Evolutionary conservation across 2,797 vertebrate species (phyloP), one percentile per base, ranked within the genome.

Genomic region (Ctenopoma kingsleyae): DNA sequence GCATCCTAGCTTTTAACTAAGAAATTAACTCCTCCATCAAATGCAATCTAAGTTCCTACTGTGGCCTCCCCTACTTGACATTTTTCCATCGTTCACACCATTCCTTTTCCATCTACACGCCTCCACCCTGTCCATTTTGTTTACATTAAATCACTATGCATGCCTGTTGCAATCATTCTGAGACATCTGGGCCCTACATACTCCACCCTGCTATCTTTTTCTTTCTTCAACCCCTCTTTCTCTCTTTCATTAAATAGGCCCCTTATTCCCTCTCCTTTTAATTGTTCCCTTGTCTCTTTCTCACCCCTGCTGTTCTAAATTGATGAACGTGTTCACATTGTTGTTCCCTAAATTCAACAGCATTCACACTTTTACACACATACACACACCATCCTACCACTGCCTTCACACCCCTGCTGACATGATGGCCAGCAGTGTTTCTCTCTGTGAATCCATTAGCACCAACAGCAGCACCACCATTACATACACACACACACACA

Each of bases 381-480:
- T 72, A 51, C 64, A 60, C 46, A 51, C 56, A 50, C 55, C 43
- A 22, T 61, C 63, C 72, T 53, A 63, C 74, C 19, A 38, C 65
- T 78, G 75, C 60, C 47, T 90, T 92, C 88, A 87, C 91, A 93
- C 91, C 84, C 91, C 90, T 84, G 90, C 89, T 91, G 92, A 88
- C 84, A 90, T 70, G 65, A 80, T 80, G 78, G 76, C 81, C 81
- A 67, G 64, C 78, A 81, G 80, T 83, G 77, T 86, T 88, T 84
- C 78, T 82, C 66, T 73, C 86, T 55, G 70, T 74, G 81, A 87
- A 86, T 88, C 83, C 81, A 89, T 92, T 90, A 90, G 70, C 85
- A 68, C 80, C 84, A 69, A 79, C 74, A 78, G 71, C 76, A 73
- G 51, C 57, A 48, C 20, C 25, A 50, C 40, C 46, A 56, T 27